Evolutionary conservation across 2,888 invertebrate genomes (phyloP).

Genomic region (Spicauda simplicius): DNA sequence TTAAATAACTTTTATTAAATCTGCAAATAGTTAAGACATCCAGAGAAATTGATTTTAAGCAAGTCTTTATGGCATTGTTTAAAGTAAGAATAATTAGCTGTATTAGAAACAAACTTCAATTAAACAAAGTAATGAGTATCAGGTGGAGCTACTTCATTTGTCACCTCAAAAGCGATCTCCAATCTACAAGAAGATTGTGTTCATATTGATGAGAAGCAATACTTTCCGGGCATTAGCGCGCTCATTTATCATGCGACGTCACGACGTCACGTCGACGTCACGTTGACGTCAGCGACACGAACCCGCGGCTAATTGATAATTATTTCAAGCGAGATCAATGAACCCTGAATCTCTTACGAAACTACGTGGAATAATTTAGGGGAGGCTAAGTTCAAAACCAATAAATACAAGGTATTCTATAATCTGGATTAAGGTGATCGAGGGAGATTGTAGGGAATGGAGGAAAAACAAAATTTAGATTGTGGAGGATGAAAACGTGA

Average conservation of each 20-base stretch:
- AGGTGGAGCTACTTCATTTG: not conserved
- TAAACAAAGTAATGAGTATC: not conserved
- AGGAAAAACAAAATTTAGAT: not conserved
- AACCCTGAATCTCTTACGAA: constrained; percentile 29
- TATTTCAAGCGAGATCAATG: constrained; percentile 38
- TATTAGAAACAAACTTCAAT: not conserved
- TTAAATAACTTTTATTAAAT: too few relatives aligned
- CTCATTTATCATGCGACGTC: constrained; percentile 60
- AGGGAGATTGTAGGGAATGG: constrained; percentile 3
- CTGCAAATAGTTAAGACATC: too few relatives aligned
- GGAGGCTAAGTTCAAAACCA: constrained; percentile 2
- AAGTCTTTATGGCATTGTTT: too few relatives aligned
- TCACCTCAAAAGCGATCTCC: constrained; percentile 8
- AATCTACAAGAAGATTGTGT: constrained; percentile 27
- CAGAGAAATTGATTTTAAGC: too few relatives aligned
- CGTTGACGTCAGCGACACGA: constrained; percentile 43
- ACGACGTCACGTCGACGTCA: constrained; percentile 45
- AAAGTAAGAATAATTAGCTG: not conserved
- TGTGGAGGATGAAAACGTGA: not conserved
- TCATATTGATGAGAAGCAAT: constrained; percentile 36
- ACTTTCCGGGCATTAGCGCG: constrained; percentile 34
- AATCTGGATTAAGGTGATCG: constrained; percentile 13
- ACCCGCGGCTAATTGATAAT: constrained; percentile 48
- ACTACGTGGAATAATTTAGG: constrained; percentile 33
- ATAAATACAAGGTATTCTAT: constrained; percentile 2